phyloP scores from a whole-genome alignment of 2,888 invertebrate genomes.

The Leucozona laternaria region DNA sequence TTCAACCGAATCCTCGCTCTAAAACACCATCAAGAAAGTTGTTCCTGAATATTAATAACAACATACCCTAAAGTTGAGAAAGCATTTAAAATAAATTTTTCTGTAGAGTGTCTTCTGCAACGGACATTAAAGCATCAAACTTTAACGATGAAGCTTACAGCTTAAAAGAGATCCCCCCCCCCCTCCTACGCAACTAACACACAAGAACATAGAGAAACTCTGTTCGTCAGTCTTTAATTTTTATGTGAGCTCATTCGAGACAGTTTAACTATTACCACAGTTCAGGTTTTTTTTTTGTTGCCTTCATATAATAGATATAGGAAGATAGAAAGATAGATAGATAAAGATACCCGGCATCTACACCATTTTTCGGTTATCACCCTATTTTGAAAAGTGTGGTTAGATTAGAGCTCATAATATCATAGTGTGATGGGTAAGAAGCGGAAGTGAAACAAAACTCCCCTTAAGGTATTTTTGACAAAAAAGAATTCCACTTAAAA shows the following conservation, averaged over 20 bases:
- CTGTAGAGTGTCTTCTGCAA: neutral
- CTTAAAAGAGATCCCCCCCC: neutral
- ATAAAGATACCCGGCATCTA: conserved; percentile 1
- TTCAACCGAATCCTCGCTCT: neutral
- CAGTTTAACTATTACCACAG: conserved; percentile 20
- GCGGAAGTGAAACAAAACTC: neutral
- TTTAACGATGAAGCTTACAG: conserved; percentile 18
- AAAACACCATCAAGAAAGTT: neutral
- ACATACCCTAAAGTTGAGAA: conserved; percentile 14
- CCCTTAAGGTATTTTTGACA: neutral
- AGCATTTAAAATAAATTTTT: conserved; percentile 20
- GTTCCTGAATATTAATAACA: neutral
- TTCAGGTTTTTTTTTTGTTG: neutral
- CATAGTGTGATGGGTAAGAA: conserved; percentile 4
- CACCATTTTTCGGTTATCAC: conserved; percentile 8
- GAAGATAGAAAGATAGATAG: neutral
- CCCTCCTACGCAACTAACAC: neutral
- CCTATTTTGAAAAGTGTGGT: conserved; percentile 27
- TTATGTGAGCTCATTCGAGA: conserved; percentile 21
- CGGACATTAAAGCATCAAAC: conserved; percentile 14
- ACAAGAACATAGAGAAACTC: neutral
- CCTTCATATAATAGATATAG: neutral
- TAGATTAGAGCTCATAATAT: conserved; percentile 18
- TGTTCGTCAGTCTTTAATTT: conserved; percentile 25
- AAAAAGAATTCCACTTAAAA: neutral